These are phyloP conservation scores for Dryobota labecula DNA, from an alignment of 2,888 invertebrate species.

Conservation along the genomic window DNA sequence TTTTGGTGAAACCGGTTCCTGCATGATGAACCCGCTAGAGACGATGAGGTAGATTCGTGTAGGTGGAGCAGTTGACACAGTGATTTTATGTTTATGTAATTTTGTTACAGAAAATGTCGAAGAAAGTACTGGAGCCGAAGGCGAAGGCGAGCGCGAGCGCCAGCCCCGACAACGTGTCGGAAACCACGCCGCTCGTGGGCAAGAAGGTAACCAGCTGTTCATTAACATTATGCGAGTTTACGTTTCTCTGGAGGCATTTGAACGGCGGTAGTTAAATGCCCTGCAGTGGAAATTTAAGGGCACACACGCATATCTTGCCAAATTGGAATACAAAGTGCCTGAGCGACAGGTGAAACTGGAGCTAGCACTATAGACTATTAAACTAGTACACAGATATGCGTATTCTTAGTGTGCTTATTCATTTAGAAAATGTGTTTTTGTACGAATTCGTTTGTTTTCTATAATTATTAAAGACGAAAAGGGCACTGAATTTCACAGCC, in stretches of 20 bases:
- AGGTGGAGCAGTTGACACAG: constrained; percentile 25
- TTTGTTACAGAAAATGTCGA: constrained; percentile 75
- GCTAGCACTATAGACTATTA: constrained; percentile 3
- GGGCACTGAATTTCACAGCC: neutral
- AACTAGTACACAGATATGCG: neutral
- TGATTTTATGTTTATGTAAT: constrained; percentile 22
- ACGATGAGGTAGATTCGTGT: constrained; percentile 39
- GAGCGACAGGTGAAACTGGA: constrained; percentile 5
- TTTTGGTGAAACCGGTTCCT: constrained; percentile 44
- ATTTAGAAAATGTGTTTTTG: neutral
- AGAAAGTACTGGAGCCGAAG: constrained; percentile 64
- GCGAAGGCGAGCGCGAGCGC: constrained; percentile 46
- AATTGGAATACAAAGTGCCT: neutral
- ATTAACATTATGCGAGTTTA: neutral
- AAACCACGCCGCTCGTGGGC: constrained; percentile 80
- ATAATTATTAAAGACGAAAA: neutral
- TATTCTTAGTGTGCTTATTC: neutral
- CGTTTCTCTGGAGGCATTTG: neutral
- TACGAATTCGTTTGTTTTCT: neutral
- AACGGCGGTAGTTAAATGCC: neutral
- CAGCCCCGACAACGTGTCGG: constrained; percentile 69
- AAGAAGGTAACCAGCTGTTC: constrained; percentile 75
- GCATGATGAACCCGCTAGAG: constrained; percentile 25
- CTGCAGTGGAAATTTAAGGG: neutral
- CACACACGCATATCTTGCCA: neutral